Evolutionary conservation across 2,888 invertebrate species (phyloP).

Genomic region (Campoletis raptor): DNA sequence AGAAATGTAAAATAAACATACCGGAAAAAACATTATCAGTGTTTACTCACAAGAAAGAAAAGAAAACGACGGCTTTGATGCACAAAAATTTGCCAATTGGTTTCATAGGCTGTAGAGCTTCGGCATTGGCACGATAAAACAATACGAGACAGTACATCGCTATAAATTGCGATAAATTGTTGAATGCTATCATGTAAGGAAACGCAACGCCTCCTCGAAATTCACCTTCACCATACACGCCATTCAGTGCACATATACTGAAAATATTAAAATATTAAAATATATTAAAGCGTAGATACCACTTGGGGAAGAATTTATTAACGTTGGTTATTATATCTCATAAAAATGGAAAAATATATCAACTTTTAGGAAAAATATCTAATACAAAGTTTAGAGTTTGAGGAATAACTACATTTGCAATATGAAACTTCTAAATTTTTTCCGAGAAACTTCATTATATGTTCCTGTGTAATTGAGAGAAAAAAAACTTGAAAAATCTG

Average conservation of each 20-base stretch:
- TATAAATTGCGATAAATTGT: conserved; percentile 97
- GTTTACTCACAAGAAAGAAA: conserved; percentile 97
- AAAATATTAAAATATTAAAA: conserved; percentile 70
- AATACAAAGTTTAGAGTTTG: no score
- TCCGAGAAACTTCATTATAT: no score
- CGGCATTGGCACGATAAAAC: conserved; percentile 95
- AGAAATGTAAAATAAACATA: not conserved
- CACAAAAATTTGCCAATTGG: conserved; percentile 98
- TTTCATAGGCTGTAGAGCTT: conserved; percentile 95
- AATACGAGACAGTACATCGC: conserved; percentile 98
- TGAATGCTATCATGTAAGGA: conserved; percentile 94
- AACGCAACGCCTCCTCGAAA: conserved; percentile 94
- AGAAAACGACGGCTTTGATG: conserved; percentile 98
- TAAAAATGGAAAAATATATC: no score
- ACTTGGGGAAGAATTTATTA: no score
- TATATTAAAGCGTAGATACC: not conserved
- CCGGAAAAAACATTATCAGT: not conserved
- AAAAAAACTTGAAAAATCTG: no score
- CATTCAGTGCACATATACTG: conserved; percentile 93
- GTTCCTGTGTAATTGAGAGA: no score
- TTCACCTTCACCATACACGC: conserved; percentile 96
- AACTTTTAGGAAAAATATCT: no score
- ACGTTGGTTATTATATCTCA: no score
- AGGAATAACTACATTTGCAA: no score
- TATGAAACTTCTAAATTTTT: no score